These are phyloP conservation scores for Eilema caniola DNA, from an alignment of 2,888 invertebrate genomes.

Conservation along the genomic window DNA sequence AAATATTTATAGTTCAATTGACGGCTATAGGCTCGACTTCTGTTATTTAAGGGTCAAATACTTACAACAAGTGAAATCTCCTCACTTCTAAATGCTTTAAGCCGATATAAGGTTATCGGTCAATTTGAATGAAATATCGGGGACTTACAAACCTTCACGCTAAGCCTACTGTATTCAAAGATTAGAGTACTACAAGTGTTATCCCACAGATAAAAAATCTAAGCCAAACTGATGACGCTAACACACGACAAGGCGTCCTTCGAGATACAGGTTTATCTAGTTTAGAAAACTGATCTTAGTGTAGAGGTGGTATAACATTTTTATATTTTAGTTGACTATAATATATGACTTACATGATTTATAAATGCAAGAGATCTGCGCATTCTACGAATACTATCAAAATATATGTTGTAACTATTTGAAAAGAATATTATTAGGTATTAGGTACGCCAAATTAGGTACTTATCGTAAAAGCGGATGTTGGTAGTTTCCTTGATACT, in stretches of 20 bases:
- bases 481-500: too few relatives aligned
- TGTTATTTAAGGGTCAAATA: not conserved
- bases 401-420: too few relatives aligned
- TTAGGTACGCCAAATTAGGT: too few relatives aligned
- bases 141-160: not conserved
- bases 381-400: too few relatives aligned
- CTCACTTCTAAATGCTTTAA: too few relatives aligned
- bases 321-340: not conserved
- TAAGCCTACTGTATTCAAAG: not conserved
- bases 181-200: not conserved
- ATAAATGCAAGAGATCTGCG: not conserved
- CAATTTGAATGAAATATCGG: not conserved
- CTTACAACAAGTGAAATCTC: not conserved
- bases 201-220: not conserved
- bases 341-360: not conserved
- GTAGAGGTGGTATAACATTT: not conserved
- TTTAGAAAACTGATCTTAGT: not conserved
- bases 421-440: too few relatives aligned
- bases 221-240: slow-evolving; percentile 2
- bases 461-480: too few relatives aligned
- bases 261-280: slow-evolving; percentile 4
- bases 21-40: not conserved
- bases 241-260: slow-evolving; percentile 2
- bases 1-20: too few relatives aligned
- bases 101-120: not conserved